Conservation (phyloP, 2,113 vertebrate genomes). For the Vulpes lagopus region DNA sequence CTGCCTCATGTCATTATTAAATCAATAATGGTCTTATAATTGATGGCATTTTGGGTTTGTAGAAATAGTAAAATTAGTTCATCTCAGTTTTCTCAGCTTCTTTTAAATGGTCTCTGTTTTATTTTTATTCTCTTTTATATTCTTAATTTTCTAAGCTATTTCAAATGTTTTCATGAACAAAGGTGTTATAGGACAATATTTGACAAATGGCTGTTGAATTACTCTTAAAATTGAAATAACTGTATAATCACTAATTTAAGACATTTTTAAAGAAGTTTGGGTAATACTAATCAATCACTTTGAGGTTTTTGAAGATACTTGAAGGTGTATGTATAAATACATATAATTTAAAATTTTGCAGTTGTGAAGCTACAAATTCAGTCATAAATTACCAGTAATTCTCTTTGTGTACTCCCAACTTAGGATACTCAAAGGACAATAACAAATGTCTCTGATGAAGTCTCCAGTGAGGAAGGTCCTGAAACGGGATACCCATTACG, state of each 20-base stretch:
- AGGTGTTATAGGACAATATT: constrained; percentile 9
- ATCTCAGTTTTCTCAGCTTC: neutral
- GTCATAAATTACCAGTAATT: neutral
- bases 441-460: constrained; percentile 94
- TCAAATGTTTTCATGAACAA: constrained; percentile 4
- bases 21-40: neutral
- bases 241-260: constrained; percentile 28
- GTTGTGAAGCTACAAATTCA: neutral
- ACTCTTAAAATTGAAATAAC: constrained; percentile 33
- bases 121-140: neutral
- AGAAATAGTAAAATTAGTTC: constrained; percentile 35
- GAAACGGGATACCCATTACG: constrained; percentile 91
- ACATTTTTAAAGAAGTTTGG: constrained; percentile 14
- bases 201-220: constrained; percentile 49
- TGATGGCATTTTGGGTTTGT: neutral
- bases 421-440: constrained; percentile 89
- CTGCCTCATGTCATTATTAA: neutral
- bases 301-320: constrained; percentile 24
- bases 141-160: constrained; percentile 56
- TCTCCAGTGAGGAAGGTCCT: constrained; percentile 97
- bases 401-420: constrained; percentile 51
- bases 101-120: neutral
- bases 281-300: neutral
- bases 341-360: neutral
- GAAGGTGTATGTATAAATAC: neutral